Conservation (phyloP, 2,797 vertebrate species). For the Pantherophis vulpinus region DNA sequence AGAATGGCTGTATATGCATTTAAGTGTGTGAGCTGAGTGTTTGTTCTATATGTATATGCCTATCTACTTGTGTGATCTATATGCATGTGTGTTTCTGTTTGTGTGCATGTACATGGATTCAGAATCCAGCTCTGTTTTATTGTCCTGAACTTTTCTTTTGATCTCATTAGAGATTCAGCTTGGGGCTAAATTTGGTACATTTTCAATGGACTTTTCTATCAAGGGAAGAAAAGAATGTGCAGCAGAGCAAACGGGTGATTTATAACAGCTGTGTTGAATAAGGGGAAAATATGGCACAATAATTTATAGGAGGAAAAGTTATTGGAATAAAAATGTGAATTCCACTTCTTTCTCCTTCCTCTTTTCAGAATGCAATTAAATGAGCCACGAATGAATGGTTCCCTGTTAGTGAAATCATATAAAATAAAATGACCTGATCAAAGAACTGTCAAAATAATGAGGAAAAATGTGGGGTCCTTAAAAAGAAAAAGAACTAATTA, state of each 20-base stretch:
- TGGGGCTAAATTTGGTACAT: conserved; percentile 16
- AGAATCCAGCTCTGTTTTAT: conserved; percentile 9
- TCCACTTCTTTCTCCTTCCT: conserved; percentile 14
- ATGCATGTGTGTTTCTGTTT: background rate
- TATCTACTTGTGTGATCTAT: background rate
- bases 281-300: background rate
- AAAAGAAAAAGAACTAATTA: conserved; percentile 15
- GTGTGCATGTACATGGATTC: background rate
- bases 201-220: conserved; percentile 47
- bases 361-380: conserved; percentile 36
- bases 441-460: conserved; percentile 17
- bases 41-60: background rate
- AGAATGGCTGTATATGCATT: background rate
- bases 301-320: background rate
- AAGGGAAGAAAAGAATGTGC: conserved; percentile 12
- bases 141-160: conserved; percentile 27
- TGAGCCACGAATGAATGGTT: conserved; percentile 15
- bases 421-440: conserved; percentile 34
- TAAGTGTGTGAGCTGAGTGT: background rate
- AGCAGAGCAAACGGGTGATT: conserved; percentile 42
- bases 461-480: background rate
- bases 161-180: conserved; percentile 27
- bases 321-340: background rate
- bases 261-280: conserved; percentile 32
- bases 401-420: conserved; percentile 28